Evolutionary conservation across 2,797 vertebrate species (phyloP), one percentile per base, ranked within the genome.

Genomic region (Petrocephalus sullivani): DNA sequence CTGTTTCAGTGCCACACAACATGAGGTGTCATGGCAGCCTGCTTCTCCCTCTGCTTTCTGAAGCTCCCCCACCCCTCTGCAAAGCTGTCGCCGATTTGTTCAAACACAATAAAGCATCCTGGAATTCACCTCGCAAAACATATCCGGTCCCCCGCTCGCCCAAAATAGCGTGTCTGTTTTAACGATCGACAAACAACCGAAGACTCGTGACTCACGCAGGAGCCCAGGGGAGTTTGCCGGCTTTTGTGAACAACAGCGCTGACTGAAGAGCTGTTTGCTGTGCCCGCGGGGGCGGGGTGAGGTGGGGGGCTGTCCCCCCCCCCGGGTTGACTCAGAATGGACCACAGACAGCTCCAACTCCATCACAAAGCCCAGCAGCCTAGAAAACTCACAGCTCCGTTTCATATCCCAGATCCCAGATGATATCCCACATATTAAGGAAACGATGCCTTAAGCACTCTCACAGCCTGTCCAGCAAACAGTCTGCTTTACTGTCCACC

Each of bases 1-100:
- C 89, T 85, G 87, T 90, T 88, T 91, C 89, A 87, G 90, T 92
- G 92, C 92, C 91, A 92, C 91, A 90, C 91, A 88, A 71, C 89
- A 89, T 88, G 60, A 8, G 86, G 51, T 92, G 88, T 90, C 90
- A 89, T 21, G 60, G 86, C 33, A 49, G 49, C 49, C 23, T 81
- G 12, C 57, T 71, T 37, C 64, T 33, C 64, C 64, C 28, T 71
- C 37, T 51, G 56, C 87, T 41, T 61, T 86, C 28, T 37, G 67
- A 23, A 21, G 53, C 84, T 23, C 23, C 64, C 78, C 67, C 56
- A 51, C 21, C 5, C 84, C 54, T 82, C 28, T 2, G 14, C 56
- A 14, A 37, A 37, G 21, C 81, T 83, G 23, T 86, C 23, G 28
- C 12, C 41, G 28, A 86, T 58, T 86, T 86, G 53, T 60, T 58